Conservation (phyloP, 37 sponge, comb jelly and placozoan genomes). For the Halichondria panicea region DNA sequence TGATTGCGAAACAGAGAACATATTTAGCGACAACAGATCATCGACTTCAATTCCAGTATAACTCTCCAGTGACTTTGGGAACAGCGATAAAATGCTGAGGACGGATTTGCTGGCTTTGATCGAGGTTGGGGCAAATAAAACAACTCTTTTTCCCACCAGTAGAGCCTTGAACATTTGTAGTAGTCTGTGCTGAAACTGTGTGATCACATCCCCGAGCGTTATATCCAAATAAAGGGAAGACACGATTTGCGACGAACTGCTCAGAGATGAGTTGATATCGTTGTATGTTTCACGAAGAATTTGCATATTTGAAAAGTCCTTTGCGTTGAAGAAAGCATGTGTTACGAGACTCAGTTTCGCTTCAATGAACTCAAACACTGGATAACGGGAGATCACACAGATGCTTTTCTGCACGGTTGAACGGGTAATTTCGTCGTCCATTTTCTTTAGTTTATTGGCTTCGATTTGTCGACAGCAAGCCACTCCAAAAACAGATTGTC, state of each 20-base stretch:
- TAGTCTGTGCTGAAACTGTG: slow-evolving; percentile 22
- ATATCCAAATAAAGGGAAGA: slow-evolving; percentile 3
- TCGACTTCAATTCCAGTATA: neutral
- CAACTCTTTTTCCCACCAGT: slow-evolving; percentile 46
- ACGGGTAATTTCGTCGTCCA: slow-evolving; percentile 35
- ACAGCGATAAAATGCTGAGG: slow-evolving; percentile 39
- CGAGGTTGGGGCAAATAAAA: slow-evolving; percentile 47
- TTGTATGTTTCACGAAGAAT: slow-evolving; percentile 50
- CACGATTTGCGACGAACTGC: neutral
- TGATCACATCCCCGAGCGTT: slow-evolving; percentile 6
- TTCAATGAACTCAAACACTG: slow-evolving; percentile 55
- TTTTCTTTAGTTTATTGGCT: slow-evolving; percentile 14
- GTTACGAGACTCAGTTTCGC: slow-evolving; percentile 67
- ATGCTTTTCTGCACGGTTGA: slow-evolving; percentile 77
- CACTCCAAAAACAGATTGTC: slow-evolving; percentile 39
- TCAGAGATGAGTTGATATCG: slow-evolving; percentile 21
- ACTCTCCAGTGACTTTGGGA: slow-evolving; percentile 42
- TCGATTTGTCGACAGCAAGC: slow-evolving; percentile 72
- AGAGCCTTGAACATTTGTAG: slow-evolving; percentile 75
- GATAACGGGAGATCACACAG: slow-evolving; percentile 52
- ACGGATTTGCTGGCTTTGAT: slow-evolving; percentile 24
- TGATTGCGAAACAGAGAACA: neutral
- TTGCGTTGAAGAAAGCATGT: slow-evolving; percentile 75
- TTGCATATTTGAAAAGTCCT: slow-evolving; percentile 51
- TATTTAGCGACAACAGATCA: slow-evolving; percentile 27